Evolutionary conservation across 1,140 invertebrate genomes (phyloP).

Genomic region (Armadillidium nasatum): DNA sequence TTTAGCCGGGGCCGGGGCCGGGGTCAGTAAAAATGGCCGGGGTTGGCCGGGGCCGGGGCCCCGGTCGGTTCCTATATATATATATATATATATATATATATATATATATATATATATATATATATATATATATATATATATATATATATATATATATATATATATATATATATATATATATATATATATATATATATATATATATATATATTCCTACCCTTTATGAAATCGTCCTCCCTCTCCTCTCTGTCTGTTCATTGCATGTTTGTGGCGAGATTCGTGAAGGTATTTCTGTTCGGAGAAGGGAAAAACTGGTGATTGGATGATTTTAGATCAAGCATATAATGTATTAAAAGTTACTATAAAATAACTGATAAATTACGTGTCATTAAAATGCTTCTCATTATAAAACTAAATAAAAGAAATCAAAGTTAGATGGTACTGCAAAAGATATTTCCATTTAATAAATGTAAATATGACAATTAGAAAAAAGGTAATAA

Average conservation of each 20-base stretch:
- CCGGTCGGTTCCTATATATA: too few relatives aligned
- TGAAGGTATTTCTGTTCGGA: slow-evolving; percentile 89
- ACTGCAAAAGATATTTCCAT: neutral
- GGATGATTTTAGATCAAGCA: too few relatives aligned
- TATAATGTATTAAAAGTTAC: too few relatives aligned
- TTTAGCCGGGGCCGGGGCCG: too few relatives aligned
- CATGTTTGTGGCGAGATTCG: slow-evolving; percentile 93
- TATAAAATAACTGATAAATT: neutral
- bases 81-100: slow-evolving; percentile 19
- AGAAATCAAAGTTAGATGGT: neutral
- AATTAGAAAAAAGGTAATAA: too few relatives aligned
- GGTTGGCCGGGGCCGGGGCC: too few relatives aligned
- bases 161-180: slow-evolving; percentile 6
- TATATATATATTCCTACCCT: slow-evolving; percentile 38
- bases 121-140: slow-evolving; percentile 32
- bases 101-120: slow-evolving; percentile 25
- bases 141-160: slow-evolving; percentile 12
- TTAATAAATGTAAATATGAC: slow-evolving; percentile 10
- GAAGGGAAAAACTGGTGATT: too few relatives aligned
- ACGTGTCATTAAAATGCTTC: too few relatives aligned
- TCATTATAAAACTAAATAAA: slow-evolving; percentile 26
- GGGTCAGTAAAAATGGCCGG: too few relatives aligned
- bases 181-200: slow-evolving; percentile 2
- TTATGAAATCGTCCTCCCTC: slow-evolving; percentile 83
- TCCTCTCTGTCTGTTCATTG: slow-evolving; percentile 93